Evolutionary conservation across 2,113 vertebrate genomes (phyloP), one percentile per base, ranked within the genome.

Genomic region (Sturnus vulgaris): DNA sequence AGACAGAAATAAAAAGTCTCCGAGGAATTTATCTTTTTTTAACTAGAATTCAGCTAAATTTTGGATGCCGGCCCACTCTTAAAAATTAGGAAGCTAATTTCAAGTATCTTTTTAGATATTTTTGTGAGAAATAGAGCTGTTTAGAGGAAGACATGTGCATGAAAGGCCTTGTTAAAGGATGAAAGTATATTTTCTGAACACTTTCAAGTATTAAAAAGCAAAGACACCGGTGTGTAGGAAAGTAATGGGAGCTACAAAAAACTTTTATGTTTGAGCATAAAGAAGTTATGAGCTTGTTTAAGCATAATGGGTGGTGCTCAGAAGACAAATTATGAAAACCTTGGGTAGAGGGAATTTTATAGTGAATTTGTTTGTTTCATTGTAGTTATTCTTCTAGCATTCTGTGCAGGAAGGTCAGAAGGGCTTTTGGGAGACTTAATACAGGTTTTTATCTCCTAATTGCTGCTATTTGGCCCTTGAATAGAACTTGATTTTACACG

Each of bases 231-330:
- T 15, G 27, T 46, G 28, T 53, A 82, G 33, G n/a, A 87, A 95
- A 91, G 46, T 49, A 60, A 59, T 63, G 39, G 50, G 25, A 86
- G 25, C 44, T 78, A 69, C 90, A 92, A 96, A 92, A 24, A 83
- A n/a, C 61, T 84, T 96, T 94, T 46, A 86, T 90, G 31, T 72
- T 61, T 72, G 53, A 91, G 42, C 53, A 76, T 94, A 93, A 96
- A 92, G 55, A 86, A 85, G 30, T 93, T 88, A 89, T 42, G 70
- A 73, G 11, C 66, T 95, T 92, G 50, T 82, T 96, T 96, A 92
- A 90, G 39, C 20, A 22, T 89, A 92, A 93, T 85, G 87, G n/a
- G 75, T 88, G 23, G 28, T 65, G 37, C 39, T 81, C 79, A 81
- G 82, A 75, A 96, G 81, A 88, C 9, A 64, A 88, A 69, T 72